A percentile compares a stretch with the other conserved stretches of the same genome.
phyloP scores from a whole-genome alignment of 2,888 invertebrate species.

The Habroteleia sp. region DNA sequence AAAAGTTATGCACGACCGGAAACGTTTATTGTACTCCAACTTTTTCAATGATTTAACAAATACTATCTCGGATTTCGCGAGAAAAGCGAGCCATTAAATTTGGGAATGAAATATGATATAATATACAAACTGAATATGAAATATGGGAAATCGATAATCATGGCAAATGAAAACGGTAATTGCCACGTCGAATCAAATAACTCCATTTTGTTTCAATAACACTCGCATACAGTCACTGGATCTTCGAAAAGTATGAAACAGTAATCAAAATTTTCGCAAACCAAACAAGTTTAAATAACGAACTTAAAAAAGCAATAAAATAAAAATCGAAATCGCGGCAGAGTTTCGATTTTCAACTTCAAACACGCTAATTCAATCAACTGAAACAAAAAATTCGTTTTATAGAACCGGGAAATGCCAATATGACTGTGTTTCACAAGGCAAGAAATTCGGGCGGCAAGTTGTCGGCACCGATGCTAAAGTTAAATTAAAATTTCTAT shows the following conservation, averaged over 20 bases:
- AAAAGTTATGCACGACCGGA: constrained; percentile 13
- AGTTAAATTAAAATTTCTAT: constrained; percentile 25
- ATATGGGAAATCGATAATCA: constrained; percentile 54
- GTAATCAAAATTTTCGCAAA: constrained; percentile 34
- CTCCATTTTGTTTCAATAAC: constrained; percentile 57
- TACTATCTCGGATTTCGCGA: constrained; percentile 34
- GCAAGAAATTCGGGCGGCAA: not conserved
- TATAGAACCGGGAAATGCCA: not conserved
- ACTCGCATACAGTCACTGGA: constrained; percentile 30
- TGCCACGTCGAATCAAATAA: constrained; percentile 57
- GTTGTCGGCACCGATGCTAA: not conserved
- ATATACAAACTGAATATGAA: constrained; percentile 55
- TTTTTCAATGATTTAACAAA: constrained; percentile 17
- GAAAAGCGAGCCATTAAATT: constrained; percentile 40
- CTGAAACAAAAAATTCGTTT: constrained; percentile 12
- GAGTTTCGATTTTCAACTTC: constrained; percentile 27
- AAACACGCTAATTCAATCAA: constrained; percentile 25
- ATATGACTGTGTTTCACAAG: not conserved
- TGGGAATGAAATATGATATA: constrained; percentile 56
- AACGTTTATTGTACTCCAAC: constrained; percentile 12
- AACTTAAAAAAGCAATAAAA: constrained; percentile 28
- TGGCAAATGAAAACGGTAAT: constrained; percentile 57
- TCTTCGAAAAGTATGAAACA: constrained; percentile 28
- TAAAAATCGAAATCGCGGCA: constrained; percentile 15
- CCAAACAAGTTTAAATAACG: constrained; percentile 40